Conservation (phyloP, 30 jellyfish, hydroid and myxozoan species). For the Aurelia coerulea region DNA sequence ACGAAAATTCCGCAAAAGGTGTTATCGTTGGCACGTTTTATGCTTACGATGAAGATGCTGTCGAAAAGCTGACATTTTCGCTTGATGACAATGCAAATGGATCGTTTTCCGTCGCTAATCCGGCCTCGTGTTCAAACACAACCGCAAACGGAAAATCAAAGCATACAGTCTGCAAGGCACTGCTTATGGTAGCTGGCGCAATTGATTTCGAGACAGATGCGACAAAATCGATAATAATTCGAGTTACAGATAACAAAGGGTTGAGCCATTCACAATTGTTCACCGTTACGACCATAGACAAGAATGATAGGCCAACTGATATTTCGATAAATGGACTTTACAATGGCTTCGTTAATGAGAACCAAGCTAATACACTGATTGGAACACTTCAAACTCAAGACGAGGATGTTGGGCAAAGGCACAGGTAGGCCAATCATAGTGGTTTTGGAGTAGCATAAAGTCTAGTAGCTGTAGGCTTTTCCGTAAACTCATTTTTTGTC, state of each 20-base stretch:
- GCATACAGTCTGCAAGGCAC: conserved; percentile 44
- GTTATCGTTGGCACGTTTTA: conserved; percentile 74
- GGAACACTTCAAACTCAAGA: conserved; percentile 73
- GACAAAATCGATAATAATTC: conserved; percentile 31
- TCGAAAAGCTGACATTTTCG: conserved; percentile 47
- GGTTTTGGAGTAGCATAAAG: no score
- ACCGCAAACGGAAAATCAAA: conserved; percentile 15
- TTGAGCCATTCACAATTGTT: conserved; percentile 60
- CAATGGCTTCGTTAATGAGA: conserved; percentile 71
- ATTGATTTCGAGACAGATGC: conserved; percentile 62
- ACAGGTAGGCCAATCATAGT: conserved; percentile 12
- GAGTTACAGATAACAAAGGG: conserved; percentile 79
- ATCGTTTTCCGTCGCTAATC: conserved; percentile 32
- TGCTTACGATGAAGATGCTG: conserved; percentile 85
- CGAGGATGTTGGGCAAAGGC: conserved; percentile 58
- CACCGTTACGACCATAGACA: conserved; percentile 42
- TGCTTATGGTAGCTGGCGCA: conserved; percentile 54
- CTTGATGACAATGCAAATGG: conserved; percentile 63
- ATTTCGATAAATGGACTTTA: conserved; percentile 69
- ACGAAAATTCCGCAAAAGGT: conserved; percentile 70
- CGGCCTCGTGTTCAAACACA: conserved; percentile 36
- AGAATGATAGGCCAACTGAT: conserved; percentile 83
- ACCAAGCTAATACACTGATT: conserved; percentile 41
- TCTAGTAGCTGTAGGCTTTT: no score
- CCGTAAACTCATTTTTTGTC: no score